Conservation (phyloP, 2,888 invertebrate species). For the Rhodophaea formosa region DNA sequence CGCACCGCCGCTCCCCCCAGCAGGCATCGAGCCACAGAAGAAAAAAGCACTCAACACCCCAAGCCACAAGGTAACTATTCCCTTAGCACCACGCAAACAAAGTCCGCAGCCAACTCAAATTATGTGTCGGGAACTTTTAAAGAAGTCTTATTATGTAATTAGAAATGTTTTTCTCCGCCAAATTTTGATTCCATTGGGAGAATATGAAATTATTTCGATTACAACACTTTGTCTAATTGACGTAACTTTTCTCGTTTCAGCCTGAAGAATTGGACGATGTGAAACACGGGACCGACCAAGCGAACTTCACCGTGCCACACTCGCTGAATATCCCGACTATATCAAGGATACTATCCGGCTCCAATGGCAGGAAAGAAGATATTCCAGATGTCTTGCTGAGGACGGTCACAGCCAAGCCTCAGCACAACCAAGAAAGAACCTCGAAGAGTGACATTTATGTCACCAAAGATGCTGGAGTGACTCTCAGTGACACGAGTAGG, state of each 20-base stretch:
- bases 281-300: constrained; percentile 68
- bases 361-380: constrained; percentile 91
- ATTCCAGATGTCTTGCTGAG: constrained; percentile 88
- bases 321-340: constrained; percentile 90
- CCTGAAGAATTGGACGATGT: constrained; percentile 70
- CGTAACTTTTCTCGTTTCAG: constrained; percentile 43
- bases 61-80: constrained; percentile 80
- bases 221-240: background rate
- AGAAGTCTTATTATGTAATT: constrained; percentile 18
- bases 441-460: constrained; percentile 68
- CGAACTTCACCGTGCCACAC: constrained; percentile 83
- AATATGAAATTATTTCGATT: constrained; percentile 1
- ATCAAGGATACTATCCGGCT: constrained; percentile 91
- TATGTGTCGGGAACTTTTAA: constrained; percentile 16
- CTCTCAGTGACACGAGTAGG: constrained; percentile 64
- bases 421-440: constrained; percentile 67
- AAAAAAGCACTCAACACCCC: constrained; percentile 89
- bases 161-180: constrained; percentile 14
- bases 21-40: constrained; percentile 78
- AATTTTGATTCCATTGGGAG: constrained; percentile 6
- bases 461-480: constrained; percentile 72
- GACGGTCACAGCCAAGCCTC: constrained; percentile 83
- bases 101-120: constrained; percentile 12
- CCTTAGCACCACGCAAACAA: constrained; percentile 9
- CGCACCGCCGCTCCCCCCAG: constrained; percentile 67